phyloP scores from a whole-genome alignment of 2,113 vertebrate species.

The Sinocyclocheilus maitianheensis region DNA sequence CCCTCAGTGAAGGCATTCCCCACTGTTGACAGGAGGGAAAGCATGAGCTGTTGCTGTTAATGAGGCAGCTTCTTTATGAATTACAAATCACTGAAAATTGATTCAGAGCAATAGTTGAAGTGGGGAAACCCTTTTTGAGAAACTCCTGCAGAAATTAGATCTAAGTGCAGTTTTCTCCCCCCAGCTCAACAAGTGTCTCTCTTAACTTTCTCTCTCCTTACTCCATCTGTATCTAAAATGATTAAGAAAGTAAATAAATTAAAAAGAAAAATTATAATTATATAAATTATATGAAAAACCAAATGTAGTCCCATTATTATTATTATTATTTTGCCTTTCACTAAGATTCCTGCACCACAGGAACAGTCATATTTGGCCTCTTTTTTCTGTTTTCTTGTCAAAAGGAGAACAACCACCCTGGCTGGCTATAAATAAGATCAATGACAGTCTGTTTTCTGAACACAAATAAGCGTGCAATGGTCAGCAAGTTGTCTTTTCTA shows the following conservation, averaged over 20 bases:
- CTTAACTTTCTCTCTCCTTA: no score
- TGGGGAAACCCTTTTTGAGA: background rate
- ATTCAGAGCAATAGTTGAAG: background rate
- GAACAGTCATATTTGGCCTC: background rate
- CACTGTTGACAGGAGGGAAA: background rate
- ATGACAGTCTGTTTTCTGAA: background rate
- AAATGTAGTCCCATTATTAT: background rate
- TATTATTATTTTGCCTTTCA: no score
- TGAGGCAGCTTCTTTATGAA: background rate
- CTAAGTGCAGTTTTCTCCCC: background rate
- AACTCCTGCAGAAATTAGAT: background rate
- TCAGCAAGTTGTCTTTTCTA: constrained; percentile 16
- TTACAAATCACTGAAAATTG: background rate
- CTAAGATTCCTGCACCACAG: background rate
- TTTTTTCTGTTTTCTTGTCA: background rate
- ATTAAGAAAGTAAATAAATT: background rate
- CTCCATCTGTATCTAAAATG: background rate
- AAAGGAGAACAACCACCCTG: constrained; percentile 19
- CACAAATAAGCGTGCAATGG: constrained; percentile 35
- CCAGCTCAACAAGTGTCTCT: background rate
- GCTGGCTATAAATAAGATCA: constrained; percentile 29
- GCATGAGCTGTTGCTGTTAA: background rate
- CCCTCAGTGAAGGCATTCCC: constrained; percentile 49
- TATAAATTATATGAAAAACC: background rate
- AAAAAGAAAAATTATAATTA: background rate